Base-by-base conservation (phyloP, 2,797 vertebrate species). In the Lindbergichthys nudifrons region DNA sequence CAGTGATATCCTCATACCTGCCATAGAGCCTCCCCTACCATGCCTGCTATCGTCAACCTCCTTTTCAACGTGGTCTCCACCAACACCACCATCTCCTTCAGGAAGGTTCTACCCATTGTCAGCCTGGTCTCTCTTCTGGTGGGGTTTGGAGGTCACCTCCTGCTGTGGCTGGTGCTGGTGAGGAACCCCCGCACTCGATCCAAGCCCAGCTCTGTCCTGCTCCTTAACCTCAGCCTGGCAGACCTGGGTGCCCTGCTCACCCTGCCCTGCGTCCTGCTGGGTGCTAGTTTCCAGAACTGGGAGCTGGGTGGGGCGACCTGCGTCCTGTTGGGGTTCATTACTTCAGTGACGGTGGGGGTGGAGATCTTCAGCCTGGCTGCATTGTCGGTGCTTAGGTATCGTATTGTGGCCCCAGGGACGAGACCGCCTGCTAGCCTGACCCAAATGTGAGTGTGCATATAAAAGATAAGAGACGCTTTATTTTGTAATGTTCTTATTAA, bases 71-170 rank as follows among this genome's bases (percentile, higher is more conserved):
- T 89, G 0, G 86, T 94, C n/a, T 91, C 87, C 78, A 92, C 93
- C 83, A 93, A 95, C 84, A 94, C 93, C 83, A 92, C 91, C 84
- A 93, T 94, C 84, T 87, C 92, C 67, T 95, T 94, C 82, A 65
- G 75, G 0, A 76, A 87, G 88, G 89, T 91, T 73, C 79, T 94
- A 79, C 92, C 88, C 2, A 61, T 90, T 86, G 88, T 94, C 77
- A 93, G 93, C 71, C 57, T 92, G 46, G 60, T 94, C 6, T 93
- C 93, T 7, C 88, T 94, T 10, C 68, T 94, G 77, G 70, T 84
- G 3, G 92, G 91, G n/a, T 79, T 94, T 0, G 90, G 89, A 14
- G 92, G 92, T 63, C 93, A 94, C 83, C 69, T 93, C 39, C 88
- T 94, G 70, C 75, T 94, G 73, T 93, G 92, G 89, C 61, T 92